phyloP scores from a whole-genome alignment of 2,888 invertebrate species.

The Siphlonurus alternatus region DNA sequence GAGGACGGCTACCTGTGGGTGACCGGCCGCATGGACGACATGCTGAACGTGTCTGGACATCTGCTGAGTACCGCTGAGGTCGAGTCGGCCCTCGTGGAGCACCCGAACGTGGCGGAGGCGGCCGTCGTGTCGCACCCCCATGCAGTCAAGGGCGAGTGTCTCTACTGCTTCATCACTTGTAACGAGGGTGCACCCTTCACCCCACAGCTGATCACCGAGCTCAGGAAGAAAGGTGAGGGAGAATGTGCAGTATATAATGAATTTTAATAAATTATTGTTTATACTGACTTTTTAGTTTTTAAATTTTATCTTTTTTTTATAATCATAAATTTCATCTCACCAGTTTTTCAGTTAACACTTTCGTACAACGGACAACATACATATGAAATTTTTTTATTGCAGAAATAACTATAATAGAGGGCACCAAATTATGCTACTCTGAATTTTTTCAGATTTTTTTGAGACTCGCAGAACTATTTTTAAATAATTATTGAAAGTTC shows the following conservation, averaged over 20 bases:
- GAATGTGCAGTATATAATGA: neutral
- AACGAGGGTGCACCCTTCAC: slow-evolving; percentile 56
- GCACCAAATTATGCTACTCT: too few relatives aligned
- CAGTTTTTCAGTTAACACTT: too few relatives aligned
- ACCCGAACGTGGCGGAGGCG: slow-evolving; percentile 71
- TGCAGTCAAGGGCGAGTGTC: slow-evolving; percentile 87
- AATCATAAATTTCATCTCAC: too few relatives aligned
- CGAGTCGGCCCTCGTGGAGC: slow-evolving; percentile 64
- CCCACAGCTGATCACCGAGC: slow-evolving; percentile 46
- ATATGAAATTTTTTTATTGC: too few relatives aligned
- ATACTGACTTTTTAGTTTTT: neutral
- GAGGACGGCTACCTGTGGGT: slow-evolving; percentile 92
- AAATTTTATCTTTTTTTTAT: too few relatives aligned
- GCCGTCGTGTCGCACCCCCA: slow-evolving; percentile 94
- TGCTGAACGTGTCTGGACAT: slow-evolving; percentile 97
- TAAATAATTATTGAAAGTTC: too few relatives aligned
- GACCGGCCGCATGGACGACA: slow-evolving; percentile 93
- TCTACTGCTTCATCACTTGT: slow-evolving; percentile 94
- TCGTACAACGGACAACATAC: too few relatives aligned
- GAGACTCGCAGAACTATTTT: too few relatives aligned
- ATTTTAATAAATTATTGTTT: neutral
- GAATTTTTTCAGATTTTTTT: too few relatives aligned
- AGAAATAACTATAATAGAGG: too few relatives aligned
- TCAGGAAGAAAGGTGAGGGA: slow-evolving; percentile 41
- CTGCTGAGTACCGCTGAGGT: slow-evolving; percentile 94